These are phyloP conservation scores for Urechis unicinctus DNA, from an alignment of 2,888 invertebrate genomes.

Conservation along the genomic window DNA sequence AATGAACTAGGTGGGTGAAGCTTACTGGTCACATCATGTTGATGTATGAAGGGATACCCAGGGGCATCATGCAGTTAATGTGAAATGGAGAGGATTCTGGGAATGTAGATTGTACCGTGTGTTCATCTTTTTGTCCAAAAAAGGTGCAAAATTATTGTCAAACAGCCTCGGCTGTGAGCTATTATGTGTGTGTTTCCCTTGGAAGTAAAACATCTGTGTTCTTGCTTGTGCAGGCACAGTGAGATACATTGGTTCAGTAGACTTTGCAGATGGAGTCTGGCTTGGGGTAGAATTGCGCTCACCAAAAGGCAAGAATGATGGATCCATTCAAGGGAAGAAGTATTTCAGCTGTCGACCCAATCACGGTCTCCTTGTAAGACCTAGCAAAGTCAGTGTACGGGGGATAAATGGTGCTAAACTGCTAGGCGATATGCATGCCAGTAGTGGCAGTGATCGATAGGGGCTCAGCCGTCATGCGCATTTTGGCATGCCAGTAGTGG, in stretches of 20 bases:
- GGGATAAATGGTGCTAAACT: constrained; percentile 55
- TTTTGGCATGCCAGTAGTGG: too few species aligned
- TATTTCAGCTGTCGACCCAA: constrained; percentile 45
- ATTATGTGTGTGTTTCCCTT: too few species aligned
- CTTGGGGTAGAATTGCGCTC: constrained; percentile 53
- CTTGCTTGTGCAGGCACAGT: constrained; percentile 38
- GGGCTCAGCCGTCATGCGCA: too few species aligned
- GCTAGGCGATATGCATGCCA: constrained; percentile 26
- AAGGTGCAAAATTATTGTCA: too few species aligned
- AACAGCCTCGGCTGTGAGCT: too few species aligned
- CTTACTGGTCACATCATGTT: background rate
- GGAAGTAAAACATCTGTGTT: too few species aligned
- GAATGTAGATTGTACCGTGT: too few species aligned
- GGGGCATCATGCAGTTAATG: too few species aligned
- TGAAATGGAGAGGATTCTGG: too few species aligned
- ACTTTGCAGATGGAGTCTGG: constrained; percentile 55
- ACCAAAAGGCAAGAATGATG: constrained; percentile 49
- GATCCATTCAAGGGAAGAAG: constrained; percentile 43
- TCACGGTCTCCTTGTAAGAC: constrained; percentile 48
- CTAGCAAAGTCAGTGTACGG: constrained; percentile 49
- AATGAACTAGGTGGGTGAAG: constrained; percentile 48
- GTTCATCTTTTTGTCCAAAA: too few species aligned
- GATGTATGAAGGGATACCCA: background rate
- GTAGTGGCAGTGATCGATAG: too few species aligned
- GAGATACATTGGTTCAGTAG: constrained; percentile 51